phyloP scores from a whole-genome alignment of 2,888 invertebrate genomes.

The Rhaphigaster nebulosa region DNA sequence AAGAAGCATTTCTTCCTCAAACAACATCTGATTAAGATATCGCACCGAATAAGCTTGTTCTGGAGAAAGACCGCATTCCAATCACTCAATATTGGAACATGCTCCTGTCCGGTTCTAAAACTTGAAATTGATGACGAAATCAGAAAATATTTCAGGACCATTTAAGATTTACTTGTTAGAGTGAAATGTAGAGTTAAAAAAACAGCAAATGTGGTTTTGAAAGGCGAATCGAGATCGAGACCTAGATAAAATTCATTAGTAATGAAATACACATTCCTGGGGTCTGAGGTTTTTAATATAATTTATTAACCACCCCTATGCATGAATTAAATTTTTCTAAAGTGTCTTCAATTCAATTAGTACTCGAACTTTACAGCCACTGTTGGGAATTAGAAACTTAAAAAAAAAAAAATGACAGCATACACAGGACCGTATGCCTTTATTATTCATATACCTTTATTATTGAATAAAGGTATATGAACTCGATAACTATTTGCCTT shows the following conservation, averaged over 20 bases:
- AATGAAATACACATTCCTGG: not conserved
- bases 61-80: not conserved
- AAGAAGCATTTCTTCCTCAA: not conserved
- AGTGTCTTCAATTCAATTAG: too few relatives aligned
- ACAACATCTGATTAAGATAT: not conserved
- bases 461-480: too few relatives aligned
- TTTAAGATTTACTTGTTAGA: not conserved
- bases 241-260: not conserved
- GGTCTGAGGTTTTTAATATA: too few relatives aligned
- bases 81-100: not conserved
- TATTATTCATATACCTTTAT: too few relatives aligned
- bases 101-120: not conserved
- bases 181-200: not conserved
- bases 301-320: too few relatives aligned
- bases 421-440: too few relatives aligned
- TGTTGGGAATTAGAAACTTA: too few relatives aligned
- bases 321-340: too few relatives aligned
- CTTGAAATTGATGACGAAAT: not conserved
- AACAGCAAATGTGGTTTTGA: not conserved
- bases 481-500: too few relatives aligned
- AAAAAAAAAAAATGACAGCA: too few relatives aligned
- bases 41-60: not conserved
- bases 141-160: not conserved
- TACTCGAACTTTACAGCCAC: too few relatives aligned
- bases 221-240: not conserved